phyloP scores from a whole-genome alignment of 2,113 vertebrate genomes.

The Lepus timidus region DNA sequence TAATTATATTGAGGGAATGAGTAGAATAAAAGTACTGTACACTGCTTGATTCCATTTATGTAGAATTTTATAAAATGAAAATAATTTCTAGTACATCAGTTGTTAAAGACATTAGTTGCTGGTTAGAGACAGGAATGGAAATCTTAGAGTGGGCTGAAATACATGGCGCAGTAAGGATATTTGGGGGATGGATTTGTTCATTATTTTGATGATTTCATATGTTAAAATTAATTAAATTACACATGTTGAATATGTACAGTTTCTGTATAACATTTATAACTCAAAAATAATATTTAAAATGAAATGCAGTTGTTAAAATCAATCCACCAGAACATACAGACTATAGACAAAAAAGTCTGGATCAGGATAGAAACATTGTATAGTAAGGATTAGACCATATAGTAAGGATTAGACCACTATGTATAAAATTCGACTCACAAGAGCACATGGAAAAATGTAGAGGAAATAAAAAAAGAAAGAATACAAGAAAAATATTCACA shows the following conservation, averaged over 20 bases:
- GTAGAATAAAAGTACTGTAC: background rate
- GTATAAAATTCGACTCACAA: background rate
- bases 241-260: background rate
- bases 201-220: background rate
- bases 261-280: constrained; percentile 4
- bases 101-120: background rate
- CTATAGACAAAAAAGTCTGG: background rate
- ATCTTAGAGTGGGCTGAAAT: background rate
- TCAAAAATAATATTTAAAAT: constrained; percentile 13
- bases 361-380: background rate
- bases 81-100: background rate
- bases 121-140: background rate
- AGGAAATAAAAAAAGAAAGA: background rate
- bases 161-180: background rate
- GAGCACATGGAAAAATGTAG: background rate
- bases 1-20: background rate
- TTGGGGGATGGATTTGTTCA: background rate
- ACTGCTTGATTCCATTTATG: background rate
- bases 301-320: constrained; percentile 17
- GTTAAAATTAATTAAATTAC: background rate
- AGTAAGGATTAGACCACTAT: background rate
- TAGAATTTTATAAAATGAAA: constrained; percentile 7
- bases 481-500: constrained; percentile 6
- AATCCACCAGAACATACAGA: background rate
- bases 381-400: background rate